Base-by-base conservation (phyloP, 2,888 invertebrate genomes). In the Coecobrya sp. region DNA sequence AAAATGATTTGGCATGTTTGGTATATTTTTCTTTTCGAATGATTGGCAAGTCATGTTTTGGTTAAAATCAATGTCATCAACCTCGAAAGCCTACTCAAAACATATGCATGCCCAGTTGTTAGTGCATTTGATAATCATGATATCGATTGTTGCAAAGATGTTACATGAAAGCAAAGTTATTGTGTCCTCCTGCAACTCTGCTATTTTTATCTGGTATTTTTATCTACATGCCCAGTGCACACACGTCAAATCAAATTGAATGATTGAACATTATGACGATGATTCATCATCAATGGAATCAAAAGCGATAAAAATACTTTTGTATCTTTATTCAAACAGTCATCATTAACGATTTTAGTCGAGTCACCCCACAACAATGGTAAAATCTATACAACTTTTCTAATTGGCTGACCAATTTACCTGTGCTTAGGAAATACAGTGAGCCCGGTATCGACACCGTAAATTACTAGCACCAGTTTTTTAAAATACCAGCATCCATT, bases 181-280 rank as follows among this genome's bases (percentile, higher is more conserved):
- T 49, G 45, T 49, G 22, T 19, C 16, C 25, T 42, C 11, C 42
- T n/a, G 42, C n/a, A 5, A n/a, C n/a, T n/a, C 16, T 27, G 42
- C 25, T 36, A 22, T 73, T 11, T 73, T 73, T 4, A 36, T 36
- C 16, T 27, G 42, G 49, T 36, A 22, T 73, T 11, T 73, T 73
- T 4, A 36, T 36, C 3, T 52, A 42, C 7, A 88, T 76, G 65
- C 45, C 62, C 30, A 19, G 8, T 89, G 89, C 89, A 82, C 89
- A 82, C 30, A 81, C 42, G 89, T 88, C 88, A 88, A 88, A 88
- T 89, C 89, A 81, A 82, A 89, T 55, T 45, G 49, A 89, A 89
- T 89, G 82, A 89, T 89, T 89, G 81, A 81, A 81, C 62, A 89
- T 82, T 89, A 59, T 70, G 89, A 59, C 52, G 89, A 89, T 79